Percentiles rank a stretch among this genome's conserved stretches.
Evolutionary conservation across 2,888 invertebrate species (phyloP).

Genomic region (Drosophila fungiperda): DNA sequence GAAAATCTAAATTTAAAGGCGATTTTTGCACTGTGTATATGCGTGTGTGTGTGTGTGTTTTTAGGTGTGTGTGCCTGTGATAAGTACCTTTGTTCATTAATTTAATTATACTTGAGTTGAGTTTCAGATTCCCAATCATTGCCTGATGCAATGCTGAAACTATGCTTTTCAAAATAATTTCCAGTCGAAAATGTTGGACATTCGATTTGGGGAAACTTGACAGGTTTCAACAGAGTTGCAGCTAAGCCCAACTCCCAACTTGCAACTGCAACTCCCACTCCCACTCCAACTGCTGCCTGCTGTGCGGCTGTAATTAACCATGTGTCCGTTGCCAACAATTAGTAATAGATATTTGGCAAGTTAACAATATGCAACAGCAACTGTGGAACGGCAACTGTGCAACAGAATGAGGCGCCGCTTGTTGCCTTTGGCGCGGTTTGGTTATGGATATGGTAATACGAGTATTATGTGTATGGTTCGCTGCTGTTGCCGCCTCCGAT

Average conservation of each 20-base stretch:
- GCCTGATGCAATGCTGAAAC: not conserved
- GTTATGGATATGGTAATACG: conserved; percentile 38
- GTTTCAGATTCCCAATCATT: not conserved
- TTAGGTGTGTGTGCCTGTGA: not conserved
- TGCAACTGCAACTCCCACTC: not conserved
- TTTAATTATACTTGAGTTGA: conserved; percentile 56
- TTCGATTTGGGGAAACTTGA: not conserved
- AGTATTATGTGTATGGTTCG: conserved; percentile 26
- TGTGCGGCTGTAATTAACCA: conserved; percentile 46
- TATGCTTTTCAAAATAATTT: not conserved
- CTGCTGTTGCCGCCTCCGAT: conserved; percentile 1
- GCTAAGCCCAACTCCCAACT: not conserved
- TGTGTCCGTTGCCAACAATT: conserved; percentile 59
- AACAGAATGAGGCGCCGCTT: conserved; percentile 1
- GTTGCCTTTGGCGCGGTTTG: conserved; percentile 35
- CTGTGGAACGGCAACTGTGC: not conserved
- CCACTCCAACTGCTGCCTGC: too few species aligned
- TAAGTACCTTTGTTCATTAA: conserved; percentile 64
- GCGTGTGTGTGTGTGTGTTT: conserved; percentile 1
- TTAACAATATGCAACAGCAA: conserved; percentile 47
- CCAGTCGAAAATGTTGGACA: not conserved
- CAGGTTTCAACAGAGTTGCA: not conserved
- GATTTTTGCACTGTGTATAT: not conserved
- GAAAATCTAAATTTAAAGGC: not conserved
- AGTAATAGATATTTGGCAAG: conserved; percentile 64